Conservation (phyloP, 2,888 invertebrate species). For the Volucella inanis region DNA sequence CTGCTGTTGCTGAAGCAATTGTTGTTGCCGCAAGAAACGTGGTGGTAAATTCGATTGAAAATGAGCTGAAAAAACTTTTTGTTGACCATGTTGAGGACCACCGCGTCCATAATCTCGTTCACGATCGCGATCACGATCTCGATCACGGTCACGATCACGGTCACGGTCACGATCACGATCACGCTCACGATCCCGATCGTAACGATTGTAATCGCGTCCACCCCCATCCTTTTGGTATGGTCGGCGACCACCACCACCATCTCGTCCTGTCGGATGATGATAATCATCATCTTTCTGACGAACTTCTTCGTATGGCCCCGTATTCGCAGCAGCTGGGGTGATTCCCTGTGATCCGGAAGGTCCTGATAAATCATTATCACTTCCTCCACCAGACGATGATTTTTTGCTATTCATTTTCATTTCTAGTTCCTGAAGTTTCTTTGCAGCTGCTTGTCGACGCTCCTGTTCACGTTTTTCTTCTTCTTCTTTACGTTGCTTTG, state of each 20-base stretch:
- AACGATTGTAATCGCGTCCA: constrained; percentile 75
- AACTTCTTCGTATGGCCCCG: constrained; percentile 60
- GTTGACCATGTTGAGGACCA: constrained; percentile 76
- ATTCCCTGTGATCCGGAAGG: constrained; percentile 47
- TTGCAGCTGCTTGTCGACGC: constrained; percentile 85
- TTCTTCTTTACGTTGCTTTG: constrained; percentile 93
- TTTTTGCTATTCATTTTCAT: constrained; percentile 87
- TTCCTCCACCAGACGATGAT: constrained; percentile 78
- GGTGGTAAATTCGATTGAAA: constrained; percentile 94
- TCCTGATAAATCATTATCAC: constrained; percentile 78
- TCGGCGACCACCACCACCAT: constrained; percentile 55
- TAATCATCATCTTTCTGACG: constrained; percentile 75
- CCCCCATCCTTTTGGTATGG: constrained; percentile 62
- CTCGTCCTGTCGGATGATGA: constrained; percentile 69
- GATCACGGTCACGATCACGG: constrained; percentile 66
- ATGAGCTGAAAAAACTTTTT: constrained; percentile 86
- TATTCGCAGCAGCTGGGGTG: constrained; percentile 51
- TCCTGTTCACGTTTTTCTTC: constrained; percentile 91
- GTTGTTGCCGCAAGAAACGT: constrained; percentile 91
- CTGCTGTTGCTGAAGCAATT: constrained; percentile 78
- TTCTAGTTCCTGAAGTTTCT: constrained; percentile 88
- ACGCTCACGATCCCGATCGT: constrained; percentile 68
- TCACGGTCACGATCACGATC: constrained; percentile 54
- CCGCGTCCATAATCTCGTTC: constrained; percentile 75
- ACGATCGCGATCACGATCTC: constrained; percentile 65